Percentiles rank a stretch among this genome's conserved stretches.
Evolutionary conservation across 2,113 vertebrate genomes (phyloP).

Genomic region (Colius striatus): DNA sequence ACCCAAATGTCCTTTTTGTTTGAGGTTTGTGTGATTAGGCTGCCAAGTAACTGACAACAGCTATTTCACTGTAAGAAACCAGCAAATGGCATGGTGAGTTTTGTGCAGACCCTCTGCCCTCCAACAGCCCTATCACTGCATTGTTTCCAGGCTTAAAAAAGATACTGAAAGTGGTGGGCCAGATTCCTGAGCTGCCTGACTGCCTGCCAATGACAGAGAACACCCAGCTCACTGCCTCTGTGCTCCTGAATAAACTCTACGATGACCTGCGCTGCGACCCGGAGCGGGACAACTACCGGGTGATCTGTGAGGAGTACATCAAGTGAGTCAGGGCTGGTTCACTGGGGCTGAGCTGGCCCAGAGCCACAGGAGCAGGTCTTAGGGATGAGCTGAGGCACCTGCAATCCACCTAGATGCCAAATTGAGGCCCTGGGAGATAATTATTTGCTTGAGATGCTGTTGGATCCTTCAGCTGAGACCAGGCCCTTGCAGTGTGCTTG

Average conservation of each 20-base stretch:
- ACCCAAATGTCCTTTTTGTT: background rate
- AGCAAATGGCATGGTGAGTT: background rate
- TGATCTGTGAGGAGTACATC: slow-evolving; percentile 91
- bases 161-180: slow-evolving; percentile 93
- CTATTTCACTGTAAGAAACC: background rate
- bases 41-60: background rate
- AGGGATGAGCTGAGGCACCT: background rate
- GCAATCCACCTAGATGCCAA: background rate
- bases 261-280: slow-evolving; percentile 93
- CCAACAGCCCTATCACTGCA: background rate
- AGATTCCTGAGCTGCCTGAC: slow-evolving; percentile 90
- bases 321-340: slow-evolving; percentile 78
- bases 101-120: background rate
- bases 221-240: slow-evolving; percentile 91
- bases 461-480: background rate
- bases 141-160: slow-evolving; percentile 88
- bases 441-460: background rate
- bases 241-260: slow-evolving; percentile 92
- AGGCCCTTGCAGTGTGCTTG: background rate
- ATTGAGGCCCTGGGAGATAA: background rate
- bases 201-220: slow-evolving; percentile 93
- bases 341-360: background rate
- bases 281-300: slow-evolving; percentile 88
- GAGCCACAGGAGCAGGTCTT: background rate
- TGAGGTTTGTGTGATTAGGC: background rate